Evolutionary conservation across 2,113 vertebrate genomes (phyloP).

Genomic region (Pituophis catenifer): DNA sequence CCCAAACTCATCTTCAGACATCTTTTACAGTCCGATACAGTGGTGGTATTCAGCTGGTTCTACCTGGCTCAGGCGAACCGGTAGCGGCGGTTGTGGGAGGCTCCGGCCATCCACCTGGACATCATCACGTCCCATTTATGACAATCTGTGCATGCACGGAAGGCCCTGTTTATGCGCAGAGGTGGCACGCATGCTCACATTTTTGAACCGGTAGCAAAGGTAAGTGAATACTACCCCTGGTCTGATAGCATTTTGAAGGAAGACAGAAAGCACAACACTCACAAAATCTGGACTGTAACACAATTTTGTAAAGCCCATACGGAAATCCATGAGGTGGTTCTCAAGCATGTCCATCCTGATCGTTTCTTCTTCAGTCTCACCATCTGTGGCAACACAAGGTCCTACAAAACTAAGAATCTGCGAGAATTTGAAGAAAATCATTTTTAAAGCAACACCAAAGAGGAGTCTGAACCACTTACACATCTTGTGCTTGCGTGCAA

Average conservation of each 20-base stretch:
- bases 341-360: conserved; percentile 75
- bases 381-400: conserved; percentile 62
- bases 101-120: no score
- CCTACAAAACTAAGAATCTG: background rate
- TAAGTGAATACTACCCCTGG: no score
- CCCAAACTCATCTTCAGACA: background rate
- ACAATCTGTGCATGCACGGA: no score
- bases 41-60: no score
- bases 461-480: conserved; percentile 68
- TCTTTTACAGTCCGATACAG: no score
- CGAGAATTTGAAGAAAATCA: rapidly evolving
- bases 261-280: conserved; percentile 51
- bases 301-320: conserved; percentile 61
- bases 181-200: no score
- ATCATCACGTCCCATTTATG: no score
- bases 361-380: conserved; percentile 78
- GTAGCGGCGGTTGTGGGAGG: no score
- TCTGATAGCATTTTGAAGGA: background rate
- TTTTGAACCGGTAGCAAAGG: no score
- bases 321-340: conserved; percentile 79
- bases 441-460: background rate
- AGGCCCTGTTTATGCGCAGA: no score
- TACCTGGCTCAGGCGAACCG: no score
- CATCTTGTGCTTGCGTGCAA: conserved; percentile 80
- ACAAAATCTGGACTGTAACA: conserved; percentile 76